Conservation (phyloP, 2,113 vertebrate genomes). For the Polypterus senegalus region DNA sequence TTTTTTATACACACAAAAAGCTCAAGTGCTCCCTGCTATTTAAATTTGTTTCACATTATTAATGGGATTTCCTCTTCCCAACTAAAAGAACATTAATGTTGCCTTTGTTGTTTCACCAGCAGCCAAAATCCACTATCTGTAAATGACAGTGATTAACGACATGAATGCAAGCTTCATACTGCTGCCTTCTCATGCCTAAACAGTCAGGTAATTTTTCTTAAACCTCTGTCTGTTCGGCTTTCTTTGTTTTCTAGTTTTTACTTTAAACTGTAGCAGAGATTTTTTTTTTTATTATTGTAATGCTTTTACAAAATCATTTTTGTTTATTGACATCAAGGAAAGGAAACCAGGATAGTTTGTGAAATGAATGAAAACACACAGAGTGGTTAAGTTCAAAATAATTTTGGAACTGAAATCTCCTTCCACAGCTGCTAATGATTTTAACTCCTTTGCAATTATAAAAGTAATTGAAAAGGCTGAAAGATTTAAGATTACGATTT, state of each 20-base stretch:
- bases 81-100: conserved; percentile 37
- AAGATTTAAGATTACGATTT: no score
- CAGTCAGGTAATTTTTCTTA: conserved; percentile 32
- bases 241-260: not conserved
- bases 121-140: conserved; percentile 43
- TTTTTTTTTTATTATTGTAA: no score
- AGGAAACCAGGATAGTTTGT: no score
- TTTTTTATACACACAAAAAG: conserved; percentile 3
- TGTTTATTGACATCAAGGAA: no score
- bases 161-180: conserved; percentile 19
- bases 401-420: no score
- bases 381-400: no score
- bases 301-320: no score
- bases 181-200: conserved; percentile 30
- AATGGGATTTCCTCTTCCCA: conserved; percentile 34
- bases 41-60: conserved; percentile 32
- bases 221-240: conserved; percentile 21
- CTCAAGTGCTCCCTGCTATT: conserved; percentile 27
- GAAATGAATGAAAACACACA: no score
- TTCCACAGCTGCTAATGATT: no score
- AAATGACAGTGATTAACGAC: conserved; percentile 42
- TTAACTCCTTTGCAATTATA: no score
- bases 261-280: no score
- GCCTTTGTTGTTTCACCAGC: conserved; percentile 45
- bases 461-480: no score